These are phyloP conservation scores for Halcyon smyrnensis DNA, from an alignment of 2,797 vertebrate species.

Conservation along the genomic window DNA sequence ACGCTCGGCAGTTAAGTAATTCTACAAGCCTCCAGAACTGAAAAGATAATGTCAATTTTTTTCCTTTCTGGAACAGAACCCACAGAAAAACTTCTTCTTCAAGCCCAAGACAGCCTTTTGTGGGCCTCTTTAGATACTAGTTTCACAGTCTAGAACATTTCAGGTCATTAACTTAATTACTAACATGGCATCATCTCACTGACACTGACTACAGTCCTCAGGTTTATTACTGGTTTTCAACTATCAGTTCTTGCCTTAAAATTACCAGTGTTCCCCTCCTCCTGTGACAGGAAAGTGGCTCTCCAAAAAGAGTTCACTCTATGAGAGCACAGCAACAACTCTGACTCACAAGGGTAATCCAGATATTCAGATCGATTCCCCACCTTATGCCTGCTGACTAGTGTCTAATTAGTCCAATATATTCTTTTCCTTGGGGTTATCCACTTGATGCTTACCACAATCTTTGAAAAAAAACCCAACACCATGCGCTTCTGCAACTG, in stretches of 20 bases:
- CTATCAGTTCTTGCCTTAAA: not conserved
- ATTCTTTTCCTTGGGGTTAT: not conserved
- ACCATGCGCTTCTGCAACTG: not conserved
- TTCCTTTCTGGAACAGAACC: not conserved
- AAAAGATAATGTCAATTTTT: not conserved
- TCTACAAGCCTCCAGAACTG: not conserved
- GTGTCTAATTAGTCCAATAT: not conserved
- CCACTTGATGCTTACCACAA: not conserved
- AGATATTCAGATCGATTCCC: not conserved
- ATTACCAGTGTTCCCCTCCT: not conserved
- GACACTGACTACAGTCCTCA: not conserved
- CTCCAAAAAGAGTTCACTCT: not conserved
- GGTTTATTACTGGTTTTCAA: not conserved
- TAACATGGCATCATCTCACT: not conserved
- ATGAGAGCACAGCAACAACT: not conserved
- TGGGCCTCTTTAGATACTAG: not conserved
- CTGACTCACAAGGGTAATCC: not conserved
- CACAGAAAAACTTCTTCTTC: not conserved
- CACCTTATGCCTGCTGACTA: not conserved
- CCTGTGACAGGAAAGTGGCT: not conserved
- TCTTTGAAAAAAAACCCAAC: not conserved
- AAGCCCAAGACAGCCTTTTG: not conserved
- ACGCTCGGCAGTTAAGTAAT: not conserved
- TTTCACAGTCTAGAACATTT: not conserved
- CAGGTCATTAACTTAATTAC: not conserved